Conservation (phyloP, 2,113 vertebrate genomes). For the Indicator indicator region DNA sequence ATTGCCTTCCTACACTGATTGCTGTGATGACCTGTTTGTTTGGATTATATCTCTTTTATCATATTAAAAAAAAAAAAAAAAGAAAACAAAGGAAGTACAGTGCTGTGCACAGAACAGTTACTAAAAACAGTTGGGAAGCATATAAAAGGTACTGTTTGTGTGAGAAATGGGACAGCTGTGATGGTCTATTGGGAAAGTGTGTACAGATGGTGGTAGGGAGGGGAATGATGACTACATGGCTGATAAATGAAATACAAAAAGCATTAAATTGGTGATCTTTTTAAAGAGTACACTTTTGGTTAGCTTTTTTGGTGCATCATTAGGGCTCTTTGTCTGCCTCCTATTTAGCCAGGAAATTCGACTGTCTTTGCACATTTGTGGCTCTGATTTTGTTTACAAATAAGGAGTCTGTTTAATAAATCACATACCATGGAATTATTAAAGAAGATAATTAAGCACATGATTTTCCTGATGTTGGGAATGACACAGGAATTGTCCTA, state of each 20-base stretch:
- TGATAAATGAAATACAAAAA: constrained; percentile 73
- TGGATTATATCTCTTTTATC: constrained; percentile 60
- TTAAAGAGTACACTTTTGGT: constrained; percentile 63
- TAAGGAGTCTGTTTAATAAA: constrained; percentile 65
- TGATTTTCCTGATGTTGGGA: constrained; percentile 46
- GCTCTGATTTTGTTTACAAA: constrained; percentile 71
- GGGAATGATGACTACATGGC: constrained; percentile 69
- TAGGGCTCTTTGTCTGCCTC: constrained; percentile 54
- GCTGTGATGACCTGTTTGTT: constrained; percentile 59
- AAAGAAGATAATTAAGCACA: constrained; percentile 67
- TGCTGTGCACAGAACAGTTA: constrained; percentile 69
- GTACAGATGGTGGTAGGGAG: constrained; percentile 79
- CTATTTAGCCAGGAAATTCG: constrained; percentile 60
- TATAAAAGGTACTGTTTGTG: constrained; percentile 77
- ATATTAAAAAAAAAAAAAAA: not conserved
- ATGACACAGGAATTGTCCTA: constrained; percentile 53
- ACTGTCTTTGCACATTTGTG: constrained; percentile 32
- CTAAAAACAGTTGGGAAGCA: constrained; percentile 76
- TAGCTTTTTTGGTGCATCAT: constrained; percentile 52
- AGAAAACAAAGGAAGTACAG: constrained; percentile 71
- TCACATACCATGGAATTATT: constrained; percentile 66
- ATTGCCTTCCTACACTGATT: constrained; percentile 25
- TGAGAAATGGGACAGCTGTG: constrained; percentile 83
- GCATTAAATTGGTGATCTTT: constrained; percentile 68
- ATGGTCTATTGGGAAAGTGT: constrained; percentile 82